These are phyloP conservation scores for Fratercula arctica DNA, from an alignment of 2,797 vertebrate species.

Conservation along the genomic window DNA sequence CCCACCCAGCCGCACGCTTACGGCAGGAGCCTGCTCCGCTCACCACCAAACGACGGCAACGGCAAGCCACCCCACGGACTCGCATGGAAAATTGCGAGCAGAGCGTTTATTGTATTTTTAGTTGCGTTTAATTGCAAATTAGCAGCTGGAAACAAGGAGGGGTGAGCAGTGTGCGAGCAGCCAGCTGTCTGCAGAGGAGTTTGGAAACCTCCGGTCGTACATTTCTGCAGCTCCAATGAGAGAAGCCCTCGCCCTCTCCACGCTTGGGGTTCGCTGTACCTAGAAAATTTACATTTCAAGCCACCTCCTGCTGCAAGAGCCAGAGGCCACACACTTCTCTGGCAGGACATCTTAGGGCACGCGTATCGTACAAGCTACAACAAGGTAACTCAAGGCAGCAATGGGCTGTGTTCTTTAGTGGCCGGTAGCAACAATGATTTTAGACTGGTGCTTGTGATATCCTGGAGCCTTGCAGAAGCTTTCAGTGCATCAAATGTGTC, in stretches of 20 bases:
- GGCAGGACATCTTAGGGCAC: not conserved
- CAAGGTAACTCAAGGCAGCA: not conserved
- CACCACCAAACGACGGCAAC: not conserved
- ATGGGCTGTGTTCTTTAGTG: not conserved
- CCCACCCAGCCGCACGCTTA: not conserved
- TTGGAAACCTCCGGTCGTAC: not conserved
- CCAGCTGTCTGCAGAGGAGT: not conserved
- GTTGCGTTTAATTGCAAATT: slow-evolving; percentile 30
- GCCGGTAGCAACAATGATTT: accelerated
- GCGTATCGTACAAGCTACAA: not conserved
- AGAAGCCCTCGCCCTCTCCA: accelerated
- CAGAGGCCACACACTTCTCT: slow-evolving; percentile 10
- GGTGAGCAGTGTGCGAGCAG: not conserved
- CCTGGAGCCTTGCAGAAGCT: not conserved
- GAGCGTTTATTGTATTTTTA: not conserved
- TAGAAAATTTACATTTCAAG: not conserved
- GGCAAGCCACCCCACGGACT: not conserved
- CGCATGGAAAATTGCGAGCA: accelerated
- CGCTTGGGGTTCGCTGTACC: not conserved
- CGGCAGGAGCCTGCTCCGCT: not conserved
- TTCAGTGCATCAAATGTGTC: not conserved
- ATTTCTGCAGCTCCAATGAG: not conserved
- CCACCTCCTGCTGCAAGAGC: not conserved
- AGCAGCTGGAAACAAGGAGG: slow-evolving; percentile 30
- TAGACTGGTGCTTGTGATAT: not conserved